Conservation (phyloP, 2,888 invertebrate genomes). For the Harpalus rufipes region DNA sequence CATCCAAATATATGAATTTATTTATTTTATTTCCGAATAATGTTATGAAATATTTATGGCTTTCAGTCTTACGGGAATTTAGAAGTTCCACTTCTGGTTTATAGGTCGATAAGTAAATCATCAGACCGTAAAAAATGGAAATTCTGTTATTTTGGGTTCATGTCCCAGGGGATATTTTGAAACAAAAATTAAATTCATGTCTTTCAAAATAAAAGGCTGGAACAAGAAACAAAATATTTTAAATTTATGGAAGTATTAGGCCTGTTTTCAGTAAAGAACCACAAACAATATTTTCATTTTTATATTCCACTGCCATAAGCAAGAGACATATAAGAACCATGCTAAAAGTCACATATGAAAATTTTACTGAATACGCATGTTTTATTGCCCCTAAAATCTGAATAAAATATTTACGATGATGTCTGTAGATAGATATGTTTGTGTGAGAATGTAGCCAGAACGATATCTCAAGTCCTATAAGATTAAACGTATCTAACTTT, state of each 20-base stretch:
- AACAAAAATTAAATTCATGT: not conserved
- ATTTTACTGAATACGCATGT: too few species aligned
- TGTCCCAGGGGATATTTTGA: not conserved
- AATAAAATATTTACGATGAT: too few species aligned
- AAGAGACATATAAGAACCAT: too few species aligned
- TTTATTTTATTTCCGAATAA: not conserved
- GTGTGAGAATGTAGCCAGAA: too few species aligned
- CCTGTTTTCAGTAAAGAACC: not conserved
- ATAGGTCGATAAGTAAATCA: not conserved
- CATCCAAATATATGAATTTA: not conserved
- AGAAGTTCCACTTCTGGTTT: not conserved
- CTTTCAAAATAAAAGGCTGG: not conserved
- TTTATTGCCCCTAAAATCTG: too few species aligned
- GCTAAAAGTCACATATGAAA: too few species aligned
- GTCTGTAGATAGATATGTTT: too few species aligned
- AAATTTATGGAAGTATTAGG: not conserved
- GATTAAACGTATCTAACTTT: too few species aligned
- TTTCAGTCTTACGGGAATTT: not conserved
- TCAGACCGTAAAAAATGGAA: not conserved
- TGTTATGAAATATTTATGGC: slow-evolving; percentile 1
- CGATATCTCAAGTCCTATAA: too few species aligned
- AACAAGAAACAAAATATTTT: not conserved
- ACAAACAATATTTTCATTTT: not conserved
- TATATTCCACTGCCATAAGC: too few species aligned
- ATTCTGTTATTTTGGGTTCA: not conserved